Base-by-base conservation (phyloP, 2,888 invertebrate genomes). In the Antitype chi region DNA sequence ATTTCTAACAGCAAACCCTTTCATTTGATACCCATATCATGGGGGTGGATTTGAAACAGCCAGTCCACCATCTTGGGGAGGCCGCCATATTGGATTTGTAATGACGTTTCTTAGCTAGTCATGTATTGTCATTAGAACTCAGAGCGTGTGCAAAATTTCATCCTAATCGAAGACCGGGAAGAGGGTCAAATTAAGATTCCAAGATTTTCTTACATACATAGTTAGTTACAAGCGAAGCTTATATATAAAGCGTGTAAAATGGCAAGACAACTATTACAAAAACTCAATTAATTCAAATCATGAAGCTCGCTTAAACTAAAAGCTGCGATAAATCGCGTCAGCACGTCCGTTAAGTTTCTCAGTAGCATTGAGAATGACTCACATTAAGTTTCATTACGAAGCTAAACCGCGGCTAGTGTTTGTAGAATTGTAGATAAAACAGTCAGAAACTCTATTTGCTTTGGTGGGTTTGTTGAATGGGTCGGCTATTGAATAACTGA, bases 311-410 rank as follows among this genome's bases (percentile, higher is more conserved):
- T 85, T 32, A 38, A 74, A 70, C 11, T 59, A 81, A 85, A 64
- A 15, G 15, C 63, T 55, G 55, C 20, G 23, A 70, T 73, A 73
- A 63, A 47, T 86, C 64, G 9, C 32, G 5, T 23, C 68, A 63
- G n/a, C 43, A 62, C 57, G 57, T 60, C 66, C 62, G 23, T 17
- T 69, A 69, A 60, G 28, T 52, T 66, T 57, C 67, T 60, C 70
- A 76, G 25, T 62, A 52, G 53, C 71, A 68, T 28, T 57, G 68
- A 32, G 76, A 85, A 78, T 81, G 57, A 76, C 38, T 67, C 70
- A 57, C 88, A 82, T 85, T 82, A 38, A 68, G 64, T 75, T 75
- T 74, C 57, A 85, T 71, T 82, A 74, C 49, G 9, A 67, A 75
- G 60, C 20, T 55, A 60, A 84, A 73, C 87, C 66, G 53, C 70